Base-by-base conservation (phyloP, 2,888 invertebrate genomes). In the Archips xylosteana region DNA sequence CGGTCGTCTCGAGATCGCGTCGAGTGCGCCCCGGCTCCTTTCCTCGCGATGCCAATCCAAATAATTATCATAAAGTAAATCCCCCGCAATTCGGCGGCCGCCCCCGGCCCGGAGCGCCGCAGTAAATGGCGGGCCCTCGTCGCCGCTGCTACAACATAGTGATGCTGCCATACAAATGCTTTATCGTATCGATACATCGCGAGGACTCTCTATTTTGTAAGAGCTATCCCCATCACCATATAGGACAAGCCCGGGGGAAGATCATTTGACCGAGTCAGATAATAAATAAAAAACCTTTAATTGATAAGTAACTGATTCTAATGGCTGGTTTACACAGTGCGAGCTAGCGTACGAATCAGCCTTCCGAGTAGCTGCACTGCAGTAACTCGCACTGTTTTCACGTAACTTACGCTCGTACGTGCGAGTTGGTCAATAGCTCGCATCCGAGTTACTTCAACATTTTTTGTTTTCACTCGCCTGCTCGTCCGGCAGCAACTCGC, bases 51-150 rank as follows among this genome's bases (percentile, higher is more conserved):
- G 90, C 89, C 92, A 92, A 92, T 92, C 91, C 91, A 91, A 92
- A 92, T 92, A 92, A 92, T 92, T 92, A 92, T 92, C 92, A 92
- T 92, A 92, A 92, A 92, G 91, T 91, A 92, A 91, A 92, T 91
- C 92, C 92, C 91, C 91, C 92, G 87, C 91, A 90, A 90, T 91
- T 92, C 90, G 88, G 87, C 86, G 85, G 84, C 88, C 87, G 86
- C 89, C 89, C 88, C 85, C 85, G 85, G 82, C 82, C 84, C 85
- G 82, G 85, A 82, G 85, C 85, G 83, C 76, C 87, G 86, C 85
- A 87, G 89, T 88, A 87, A 88, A 90, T 87, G 88, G 87, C 86
- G 88, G 86, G 87, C 87, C 88, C 86, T 85, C 83, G 83, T 65
- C 73, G 74, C 82, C 85, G 80, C 80, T 79, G 82, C 82, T 79